Evolutionary conservation across 2,888 invertebrate genomes (phyloP).

Genomic region (Apodemia mormo): DNA sequence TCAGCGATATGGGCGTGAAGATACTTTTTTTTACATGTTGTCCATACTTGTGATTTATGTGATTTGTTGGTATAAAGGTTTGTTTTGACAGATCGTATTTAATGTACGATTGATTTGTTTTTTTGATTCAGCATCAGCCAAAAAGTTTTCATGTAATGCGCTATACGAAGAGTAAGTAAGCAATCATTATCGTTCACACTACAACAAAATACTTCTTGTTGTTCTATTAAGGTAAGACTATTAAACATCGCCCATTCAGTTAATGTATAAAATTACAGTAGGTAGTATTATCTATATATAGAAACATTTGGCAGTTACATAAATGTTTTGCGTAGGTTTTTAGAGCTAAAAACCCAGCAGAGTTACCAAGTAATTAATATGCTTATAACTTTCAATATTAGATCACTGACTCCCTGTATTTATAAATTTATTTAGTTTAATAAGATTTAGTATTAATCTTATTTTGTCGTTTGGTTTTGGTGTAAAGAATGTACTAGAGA

Average conservation of each 20-base stretch:
- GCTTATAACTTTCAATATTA: not conserved
- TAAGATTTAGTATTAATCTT: not conserved
- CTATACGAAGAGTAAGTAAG: conserved; percentile 47
- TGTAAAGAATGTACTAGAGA: not conserved
- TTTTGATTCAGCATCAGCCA: conserved; percentile 41
- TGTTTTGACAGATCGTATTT: conserved; percentile 36
- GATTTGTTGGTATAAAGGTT: conserved; percentile 21
- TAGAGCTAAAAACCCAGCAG: conserved; percentile 20
- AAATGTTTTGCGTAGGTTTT: conserved; percentile 20
- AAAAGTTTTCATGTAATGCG: conserved; percentile 42
- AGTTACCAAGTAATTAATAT: conserved; percentile 31
- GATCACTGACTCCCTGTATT: conserved; percentile 24
- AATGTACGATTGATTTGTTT: conserved; percentile 35
- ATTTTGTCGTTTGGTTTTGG: not conserved
- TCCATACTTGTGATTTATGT: too few species aligned
- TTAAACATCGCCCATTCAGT: conserved; percentile 34
- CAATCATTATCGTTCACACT: conserved; percentile 39
- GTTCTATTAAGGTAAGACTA: conserved; percentile 32
- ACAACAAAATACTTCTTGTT: conserved; percentile 36
- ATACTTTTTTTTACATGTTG: too few species aligned
- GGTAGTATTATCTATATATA: conserved; percentile 27
- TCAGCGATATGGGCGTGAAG: too few species aligned
- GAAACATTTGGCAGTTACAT: conserved; percentile 1
- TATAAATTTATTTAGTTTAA: not conserved
- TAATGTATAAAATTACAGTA: conserved; percentile 27